These are phyloP conservation scores for Butorides virescens DNA, from an alignment of 2,113 vertebrate genomes.

Conservation along the genomic window DNA sequence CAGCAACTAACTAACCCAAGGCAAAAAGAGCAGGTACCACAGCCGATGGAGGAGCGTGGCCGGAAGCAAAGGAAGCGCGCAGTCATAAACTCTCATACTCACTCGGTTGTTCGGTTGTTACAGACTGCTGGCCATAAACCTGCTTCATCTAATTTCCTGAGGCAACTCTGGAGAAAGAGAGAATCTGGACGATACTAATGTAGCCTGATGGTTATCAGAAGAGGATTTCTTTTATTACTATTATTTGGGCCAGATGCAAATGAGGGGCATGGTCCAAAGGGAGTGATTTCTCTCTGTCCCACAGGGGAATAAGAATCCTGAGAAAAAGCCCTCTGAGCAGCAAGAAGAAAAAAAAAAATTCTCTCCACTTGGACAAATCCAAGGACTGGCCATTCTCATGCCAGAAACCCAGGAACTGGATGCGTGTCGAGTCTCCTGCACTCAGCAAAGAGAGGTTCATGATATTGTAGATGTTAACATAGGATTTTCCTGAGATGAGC, in stretches of 20 bases:
- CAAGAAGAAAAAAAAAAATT: background rate
- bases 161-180: background rate
- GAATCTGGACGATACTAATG: background rate
- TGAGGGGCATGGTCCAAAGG: background rate
- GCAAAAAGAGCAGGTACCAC: background rate
- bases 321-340: background rate
- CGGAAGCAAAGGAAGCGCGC: background rate
- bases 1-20: background rate
- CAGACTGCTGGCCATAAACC: background rate
- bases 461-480: rapidly evolving
- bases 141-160: background rate
- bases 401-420: background rate
- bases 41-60: rapidly evolving
- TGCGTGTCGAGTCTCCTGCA: background rate
- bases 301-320: background rate
- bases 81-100: background rate
- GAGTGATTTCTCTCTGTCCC: background rate
- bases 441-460: background rate
- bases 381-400: background rate
- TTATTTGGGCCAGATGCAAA: background rate
- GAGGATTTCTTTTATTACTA: background rate
- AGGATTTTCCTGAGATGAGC: background rate
- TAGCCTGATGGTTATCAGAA: background rate
- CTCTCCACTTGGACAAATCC: background rate
- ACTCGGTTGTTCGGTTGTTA: background rate